Percentiles rank a stretch among this genome's conserved stretches.
Conservation (phyloP, 2,888 invertebrate species). For the Amorpha juglandis region DNA sequence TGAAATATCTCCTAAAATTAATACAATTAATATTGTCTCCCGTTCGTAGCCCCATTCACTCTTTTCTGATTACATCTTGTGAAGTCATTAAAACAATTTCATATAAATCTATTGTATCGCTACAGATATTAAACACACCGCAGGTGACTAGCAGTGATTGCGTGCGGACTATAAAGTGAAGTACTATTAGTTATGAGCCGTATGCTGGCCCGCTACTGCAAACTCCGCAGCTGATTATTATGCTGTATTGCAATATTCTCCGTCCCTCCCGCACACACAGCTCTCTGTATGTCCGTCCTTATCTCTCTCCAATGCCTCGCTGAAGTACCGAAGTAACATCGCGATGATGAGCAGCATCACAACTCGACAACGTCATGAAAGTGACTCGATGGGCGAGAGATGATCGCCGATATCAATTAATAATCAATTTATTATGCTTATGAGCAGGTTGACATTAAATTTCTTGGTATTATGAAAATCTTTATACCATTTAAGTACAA, state of each 20-base stretch:
- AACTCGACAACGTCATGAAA: background rate
- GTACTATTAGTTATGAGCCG: background rate
- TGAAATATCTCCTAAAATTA: too few relatives aligned
- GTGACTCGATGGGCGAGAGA: background rate
- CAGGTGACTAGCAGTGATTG: too few relatives aligned
- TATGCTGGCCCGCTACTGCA: background rate
- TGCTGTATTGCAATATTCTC: background rate
- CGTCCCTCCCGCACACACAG: conserved; percentile 16
- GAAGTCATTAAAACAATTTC: background rate
- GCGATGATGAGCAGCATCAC: background rate
- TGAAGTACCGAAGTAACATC: conserved; percentile 11
- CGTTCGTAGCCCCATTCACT: too few relatives aligned
- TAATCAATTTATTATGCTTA: background rate
- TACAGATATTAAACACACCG: too few relatives aligned
- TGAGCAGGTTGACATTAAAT: background rate
- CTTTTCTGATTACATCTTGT: background rate
- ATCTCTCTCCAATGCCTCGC: conserved; percentile 21
- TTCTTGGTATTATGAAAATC: background rate
- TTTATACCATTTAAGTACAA: too few relatives aligned
- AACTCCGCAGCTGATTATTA: background rate
- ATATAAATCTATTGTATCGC: background rate
- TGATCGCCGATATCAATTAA: background rate
- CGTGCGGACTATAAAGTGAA: too few relatives aligned
- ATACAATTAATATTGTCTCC: too few relatives aligned
- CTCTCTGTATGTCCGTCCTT: conserved; percentile 21